A percentile compares a stretch with the other conserved stretches of the same genome.
phyloP scores from a whole-genome alignment of 2,113 vertebrate species.

The Osmerus eperlanus region DNA sequence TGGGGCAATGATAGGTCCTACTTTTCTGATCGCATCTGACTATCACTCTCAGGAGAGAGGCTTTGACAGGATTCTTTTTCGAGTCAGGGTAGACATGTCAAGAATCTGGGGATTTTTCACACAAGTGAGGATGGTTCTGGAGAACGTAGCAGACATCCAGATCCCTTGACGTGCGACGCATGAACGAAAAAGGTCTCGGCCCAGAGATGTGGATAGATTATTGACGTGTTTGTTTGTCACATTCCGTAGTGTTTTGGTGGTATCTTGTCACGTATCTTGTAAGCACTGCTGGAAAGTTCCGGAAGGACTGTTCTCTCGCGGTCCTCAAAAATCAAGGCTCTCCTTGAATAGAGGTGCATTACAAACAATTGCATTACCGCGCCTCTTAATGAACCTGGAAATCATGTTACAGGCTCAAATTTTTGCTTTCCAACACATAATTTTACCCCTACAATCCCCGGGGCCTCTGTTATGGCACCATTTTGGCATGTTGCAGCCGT shows the following conservation, averaged over 20 bases:
- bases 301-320: background rate
- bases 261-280: too few relatives aligned
- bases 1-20: slow-evolving; percentile 43
- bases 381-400: too few relatives aligned
- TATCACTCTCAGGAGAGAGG: slow-evolving; percentile 44
- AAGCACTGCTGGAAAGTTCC: background rate
- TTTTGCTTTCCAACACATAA: too few relatives aligned
- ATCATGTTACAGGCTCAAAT: too few relatives aligned
- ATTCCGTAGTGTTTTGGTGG: too few relatives aligned
- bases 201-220: too few relatives aligned
- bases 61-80: slow-evolving; percentile 50
- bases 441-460: too few relatives aligned
- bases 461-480: too few relatives aligned
- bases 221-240: too few relatives aligned
- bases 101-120: too few relatives aligned
- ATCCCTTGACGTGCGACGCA: too few relatives aligned
- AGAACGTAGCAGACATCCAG: slow-evolving; percentile 40
- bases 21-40: slow-evolving; percentile 37
- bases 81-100: slow-evolving; percentile 26
- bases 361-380: background rate
- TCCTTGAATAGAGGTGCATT: background rate
- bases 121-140: slow-evolving; percentile 19
- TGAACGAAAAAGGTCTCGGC: too few relatives aligned
- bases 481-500: background rate
- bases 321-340: background rate